Evolutionary conservation across 2,888 invertebrate species (phyloP), one percentile per base, ranked within the genome.

Genomic region (Spicauda simplicius): DNA sequence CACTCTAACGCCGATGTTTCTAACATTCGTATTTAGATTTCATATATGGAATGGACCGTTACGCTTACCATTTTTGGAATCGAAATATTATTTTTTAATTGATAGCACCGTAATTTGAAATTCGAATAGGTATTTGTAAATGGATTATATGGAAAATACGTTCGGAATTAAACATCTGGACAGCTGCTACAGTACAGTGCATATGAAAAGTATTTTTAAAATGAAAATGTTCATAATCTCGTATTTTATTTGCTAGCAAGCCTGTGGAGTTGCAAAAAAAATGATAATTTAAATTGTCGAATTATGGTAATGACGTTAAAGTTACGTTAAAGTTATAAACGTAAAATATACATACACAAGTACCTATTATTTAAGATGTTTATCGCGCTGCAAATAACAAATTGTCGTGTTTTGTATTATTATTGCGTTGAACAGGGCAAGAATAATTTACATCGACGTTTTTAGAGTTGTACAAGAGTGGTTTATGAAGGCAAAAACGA

Each of bases 21-120:
- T 48, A 59, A 55, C 55, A 33, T 50, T 56, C 55, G 52, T 64
- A 58, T 64, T 52, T 37, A 64, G 64, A 53, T 41, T 37, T 58
- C 41, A n/a, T 52, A 64, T 18, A 53, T 41, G 37, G 41, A 54
- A 54, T n/a, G 41, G 41, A 62, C 41, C 41, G 37, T 16, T 60
- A 60, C 50, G 41, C 14, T 20, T 45, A 10, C 19, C 14, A 20
- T 58, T 45, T 54, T 54, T 41, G 53, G 14, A 14, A 14, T 45
- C 6, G n/a, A 45, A n/a, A 45, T 45, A n/a, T 45, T 45, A 45
- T 45, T 54, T 30, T 30, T 54, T 54, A 54, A 25, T 25, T 20
- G 54, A 54, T 30, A 33, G n/a, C 16, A 10, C 45, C 45, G 45
- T 45, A 45, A 45, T 45, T 45, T 45, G 16, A 45, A 52, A 52